A percentile compares a stretch with the other conserved stretches of the same genome.
Evolutionary conservation across 1,140 invertebrate species (phyloP).

Genomic region (Drosophila hydei): DNA sequence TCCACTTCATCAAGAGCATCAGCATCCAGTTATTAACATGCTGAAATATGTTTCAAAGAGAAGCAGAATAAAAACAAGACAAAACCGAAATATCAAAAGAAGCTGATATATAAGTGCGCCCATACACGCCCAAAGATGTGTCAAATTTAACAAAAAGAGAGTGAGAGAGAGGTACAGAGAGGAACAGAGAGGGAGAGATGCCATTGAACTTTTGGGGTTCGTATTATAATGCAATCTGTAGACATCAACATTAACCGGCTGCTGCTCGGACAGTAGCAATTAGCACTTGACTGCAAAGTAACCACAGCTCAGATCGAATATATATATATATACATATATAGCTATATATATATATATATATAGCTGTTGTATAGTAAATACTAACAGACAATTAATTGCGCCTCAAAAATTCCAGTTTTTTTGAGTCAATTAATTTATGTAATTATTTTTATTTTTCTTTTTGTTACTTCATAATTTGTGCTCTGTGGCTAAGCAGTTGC

Average conservation of each 20-base stretch:
- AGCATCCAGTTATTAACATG: constrained; percentile 12
- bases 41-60: constrained; percentile 15
- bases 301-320: constrained; percentile 15
- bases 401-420: constrained; percentile 44
- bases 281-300: constrained; percentile 67
- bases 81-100: not conserved
- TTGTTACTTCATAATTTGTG: constrained; percentile 25
- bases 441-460: constrained; percentile 13
- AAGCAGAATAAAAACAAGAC: no score
- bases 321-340: not conserved
- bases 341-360: not conserved
- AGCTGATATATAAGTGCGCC: not conserved
- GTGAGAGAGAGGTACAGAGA: no score
- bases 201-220: constrained; percentile 64
- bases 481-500: constrained; percentile 17
- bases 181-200: constrained; percentile 29
- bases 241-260: constrained; percentile 48
- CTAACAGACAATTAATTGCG: constrained; percentile 19
- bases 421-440: constrained; percentile 30
- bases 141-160: constrained; percentile 54
- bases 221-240: constrained; percentile 22
- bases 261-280: constrained; percentile 49
- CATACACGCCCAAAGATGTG: constrained; percentile 32
- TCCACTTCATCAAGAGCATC: not conserved
- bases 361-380: no score